Percentiles rank a stretch among this genome's conserved stretches.
These are phyloP conservation scores for Cichladusa arquata DNA, from an alignment of 2,113 vertebrate species.

Conservation along the genomic window DNA sequence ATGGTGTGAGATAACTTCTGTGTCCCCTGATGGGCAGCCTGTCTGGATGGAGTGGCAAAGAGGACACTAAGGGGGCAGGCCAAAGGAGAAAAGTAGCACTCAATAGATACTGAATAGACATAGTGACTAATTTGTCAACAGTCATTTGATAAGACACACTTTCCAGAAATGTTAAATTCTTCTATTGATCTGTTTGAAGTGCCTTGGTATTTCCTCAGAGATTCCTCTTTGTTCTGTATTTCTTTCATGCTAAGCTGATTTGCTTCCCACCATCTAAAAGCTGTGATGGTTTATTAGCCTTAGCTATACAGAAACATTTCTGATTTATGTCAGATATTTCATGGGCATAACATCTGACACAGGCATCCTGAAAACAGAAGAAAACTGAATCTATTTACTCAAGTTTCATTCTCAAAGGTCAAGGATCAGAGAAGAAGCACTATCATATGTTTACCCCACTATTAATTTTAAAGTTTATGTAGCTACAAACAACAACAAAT, in stretches of 20 bases:
- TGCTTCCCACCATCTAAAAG: not conserved
- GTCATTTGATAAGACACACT: not conserved
- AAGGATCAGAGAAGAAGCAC: not conserved
- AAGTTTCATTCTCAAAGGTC: not conserved
- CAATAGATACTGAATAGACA: not conserved
- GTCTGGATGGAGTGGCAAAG: not conserved
- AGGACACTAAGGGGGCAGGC: not conserved
- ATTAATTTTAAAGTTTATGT: not conserved
- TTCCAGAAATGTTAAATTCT: not conserved
- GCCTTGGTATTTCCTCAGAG: not conserved
- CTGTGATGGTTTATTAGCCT: not conserved
- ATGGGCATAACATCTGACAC: not conserved
- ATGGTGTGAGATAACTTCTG: not conserved
- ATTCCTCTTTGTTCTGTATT: not conserved
- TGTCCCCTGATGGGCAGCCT: rapidly evolving
- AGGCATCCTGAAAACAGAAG: not conserved
- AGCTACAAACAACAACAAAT: not conserved
- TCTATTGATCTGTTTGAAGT: not conserved
- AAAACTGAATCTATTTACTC: not conserved
- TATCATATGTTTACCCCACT: not conserved
- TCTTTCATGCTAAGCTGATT: not conserved
- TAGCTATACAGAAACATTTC: not conserved
- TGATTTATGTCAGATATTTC: not conserved
- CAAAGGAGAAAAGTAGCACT: not conserved
- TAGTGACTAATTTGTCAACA: not conserved